phyloP scores from a whole-genome alignment of 2,888 invertebrate species.

The Volucella inanis region DNA sequence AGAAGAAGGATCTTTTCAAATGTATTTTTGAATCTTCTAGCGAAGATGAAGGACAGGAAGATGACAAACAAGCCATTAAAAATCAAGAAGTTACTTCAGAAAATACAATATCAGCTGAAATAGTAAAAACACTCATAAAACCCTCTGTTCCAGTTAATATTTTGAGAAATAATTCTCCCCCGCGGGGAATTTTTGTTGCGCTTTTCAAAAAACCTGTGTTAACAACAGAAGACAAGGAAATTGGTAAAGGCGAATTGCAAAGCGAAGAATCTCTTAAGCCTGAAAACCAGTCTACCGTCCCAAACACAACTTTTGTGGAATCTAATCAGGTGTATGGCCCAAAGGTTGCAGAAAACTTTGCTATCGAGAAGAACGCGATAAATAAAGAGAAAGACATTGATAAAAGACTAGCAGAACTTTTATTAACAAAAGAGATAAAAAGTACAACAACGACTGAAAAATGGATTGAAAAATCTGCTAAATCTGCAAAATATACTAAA shows the following conservation, averaged over 20 bases:
- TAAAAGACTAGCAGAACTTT: constrained; percentile 77
- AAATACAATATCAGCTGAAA: constrained; percentile 76
- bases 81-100: constrained; percentile 26
- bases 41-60: constrained; percentile 86
- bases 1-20: constrained; percentile 92
- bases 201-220: constrained; percentile 76
- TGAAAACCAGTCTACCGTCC: constrained; percentile 72
- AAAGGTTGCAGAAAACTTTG: constrained; percentile 75
- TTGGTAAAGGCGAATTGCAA: not conserved
- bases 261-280: constrained; percentile 78
- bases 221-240: constrained; percentile 9
- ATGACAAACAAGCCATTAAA: constrained; percentile 79
- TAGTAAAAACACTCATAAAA: constrained; percentile 77
- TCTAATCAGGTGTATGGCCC: constrained; percentile 78
- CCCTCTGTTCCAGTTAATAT: constrained; percentile 84
- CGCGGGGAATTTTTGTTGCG: constrained; percentile 87
- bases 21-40: constrained; percentile 94
- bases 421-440: constrained; percentile 49
- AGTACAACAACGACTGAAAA: constrained; percentile 74
- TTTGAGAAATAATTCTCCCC: constrained; percentile 87
- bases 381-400: constrained; percentile 73
- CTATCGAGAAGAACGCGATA: constrained; percentile 50
- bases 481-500: constrained; percentile 26
- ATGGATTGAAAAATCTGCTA: constrained; percentile 77
- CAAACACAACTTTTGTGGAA: constrained; percentile 26